A percentile compares a stretch with the other conserved stretches of the same genome.
Conservation (phyloP, 92 coral and sea anemone genomes). For the Bergia puertoricense region DNA sequence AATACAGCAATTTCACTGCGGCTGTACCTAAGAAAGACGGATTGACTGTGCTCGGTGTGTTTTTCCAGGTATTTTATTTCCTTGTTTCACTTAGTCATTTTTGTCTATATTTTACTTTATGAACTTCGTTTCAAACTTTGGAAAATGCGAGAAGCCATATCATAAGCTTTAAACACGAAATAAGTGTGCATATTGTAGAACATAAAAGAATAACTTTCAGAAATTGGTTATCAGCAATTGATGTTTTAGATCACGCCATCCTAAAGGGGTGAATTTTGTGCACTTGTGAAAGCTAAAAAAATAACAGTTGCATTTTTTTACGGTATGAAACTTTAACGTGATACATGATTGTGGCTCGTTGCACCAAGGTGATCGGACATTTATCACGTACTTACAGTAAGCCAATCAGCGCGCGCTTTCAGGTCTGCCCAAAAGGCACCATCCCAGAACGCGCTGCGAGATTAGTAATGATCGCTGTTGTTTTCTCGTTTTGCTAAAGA, state of each 20-base stretch:
- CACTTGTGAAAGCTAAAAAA: no score
- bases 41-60: conserved; percentile 3
- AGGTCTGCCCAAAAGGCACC: no score
- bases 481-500: no score
- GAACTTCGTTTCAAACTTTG: background rate
- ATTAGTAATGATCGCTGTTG: no score
- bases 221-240: background rate
- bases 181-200: background rate
- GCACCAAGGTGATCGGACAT: no score
- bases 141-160: background rate
- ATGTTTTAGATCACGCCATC: background rate
- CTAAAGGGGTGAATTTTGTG: background rate
- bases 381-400: no score
- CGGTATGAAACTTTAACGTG: no score
- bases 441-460: no score
- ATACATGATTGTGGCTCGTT: no score
- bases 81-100: background rate
- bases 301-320: no score
- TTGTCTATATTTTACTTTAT: background rate
- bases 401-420: no score
- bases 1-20: background rate
- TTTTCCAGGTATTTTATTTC: conserved; percentile 11
- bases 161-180: background rate
- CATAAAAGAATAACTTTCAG: background rate
- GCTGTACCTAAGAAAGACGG: background rate